Evolutionary conservation across 2,113 vertebrate genomes (phyloP), one percentile per base, ranked within the genome.

Genomic region (Microcebus ravelobensis): DNA sequence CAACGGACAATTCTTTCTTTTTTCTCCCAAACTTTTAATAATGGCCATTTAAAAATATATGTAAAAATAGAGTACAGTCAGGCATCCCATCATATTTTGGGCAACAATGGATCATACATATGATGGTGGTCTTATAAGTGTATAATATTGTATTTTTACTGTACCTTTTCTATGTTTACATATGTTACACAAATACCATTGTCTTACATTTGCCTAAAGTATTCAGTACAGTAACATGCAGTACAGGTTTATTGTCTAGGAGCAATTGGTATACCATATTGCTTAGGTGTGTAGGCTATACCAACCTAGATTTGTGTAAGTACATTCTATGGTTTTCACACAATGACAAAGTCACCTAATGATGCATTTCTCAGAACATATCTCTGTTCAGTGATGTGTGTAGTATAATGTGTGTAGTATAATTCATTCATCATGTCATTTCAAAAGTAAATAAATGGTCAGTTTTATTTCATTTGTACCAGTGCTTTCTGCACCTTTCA

Each of bases 31-130:
- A 76, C 15, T 84, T 94, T 63, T 86, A 93, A 84, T 83, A n/a
- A 92, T 77, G 31, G 79, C 0, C 42, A 89, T 85, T 96, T 85
- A 70, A 82, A 89, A 83, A 92, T 6, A n/a, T 61, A 70, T 48
- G 59, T 76, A 87, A 73, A 90, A 74, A 42, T 87, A 81, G 18
- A 86, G 27, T 76, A 76, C 27, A 48, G 42, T 71, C 36, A 42
- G 29, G 73, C 15, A 17, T 4, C 42, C 45, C 27, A 48, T 76
- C 25, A 31, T 48, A 42, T 48, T 48, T 48, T 48, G 73, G 42
- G 45, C 8, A 48, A 17, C 8, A 15, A 48, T 2, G 7, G 13
- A 18, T 42, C 42, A 15, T 39, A 31, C 48, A 48, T 48, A 76
- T 17, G 42, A 76, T 76, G 42, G 27, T 76, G 73, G 73, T 76